Base-by-base conservation (phyloP, 2,113 vertebrate species). In the Clinocottus analis region DNA sequence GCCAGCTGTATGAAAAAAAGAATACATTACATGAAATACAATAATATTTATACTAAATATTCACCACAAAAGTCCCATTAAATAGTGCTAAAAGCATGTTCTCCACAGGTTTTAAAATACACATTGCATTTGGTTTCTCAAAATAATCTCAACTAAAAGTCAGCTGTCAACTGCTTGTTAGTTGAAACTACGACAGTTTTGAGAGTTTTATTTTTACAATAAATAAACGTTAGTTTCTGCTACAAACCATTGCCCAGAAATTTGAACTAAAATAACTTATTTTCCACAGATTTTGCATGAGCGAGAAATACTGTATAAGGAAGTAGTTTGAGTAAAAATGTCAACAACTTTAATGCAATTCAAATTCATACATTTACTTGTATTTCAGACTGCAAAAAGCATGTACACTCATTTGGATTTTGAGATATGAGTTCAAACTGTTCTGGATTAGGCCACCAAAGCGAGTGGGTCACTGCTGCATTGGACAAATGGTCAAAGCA, bases 1-100 rank as follows among this genome's bases (percentile, higher is more conserved):
- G 93, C 93, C 94, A 76, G 90, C 94, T 94, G 76, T 19, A 72
- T 68, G 41, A 66, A 87, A 87, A 17, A 45, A 89, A 45, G 23
- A 19, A 43, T 43, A 33, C 16, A 49, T 58, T 5, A 21, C 2
- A 31, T 31, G 31, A 31, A 33, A 37, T 12, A 19, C 3, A 37
- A 55, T 59, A 23, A 47, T 33, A 25, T 13, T 59, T 2, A 31
- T 21, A 12, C 47, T 29, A 2, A 66, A 66, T 21, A 25, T 41
- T 23, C 60, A 59, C 29, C 27, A 59, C 13, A 9, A 49, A 47
- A 43, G 41, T 43, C 14, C 16, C 43, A 4, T 6, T 17, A 7
- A 29, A 56, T 29, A 27, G 23, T 16, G 25, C 29, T 4, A 23
- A 23, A 53, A 53, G 49, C 14, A 17, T n/a, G 25, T 27, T 16